Percentiles rank a stretch among this genome's conserved stretches.
These are phyloP conservation scores for Seladonia tumulorum DNA, from an alignment of 2,888 invertebrate species.

Conservation along the genomic window DNA sequence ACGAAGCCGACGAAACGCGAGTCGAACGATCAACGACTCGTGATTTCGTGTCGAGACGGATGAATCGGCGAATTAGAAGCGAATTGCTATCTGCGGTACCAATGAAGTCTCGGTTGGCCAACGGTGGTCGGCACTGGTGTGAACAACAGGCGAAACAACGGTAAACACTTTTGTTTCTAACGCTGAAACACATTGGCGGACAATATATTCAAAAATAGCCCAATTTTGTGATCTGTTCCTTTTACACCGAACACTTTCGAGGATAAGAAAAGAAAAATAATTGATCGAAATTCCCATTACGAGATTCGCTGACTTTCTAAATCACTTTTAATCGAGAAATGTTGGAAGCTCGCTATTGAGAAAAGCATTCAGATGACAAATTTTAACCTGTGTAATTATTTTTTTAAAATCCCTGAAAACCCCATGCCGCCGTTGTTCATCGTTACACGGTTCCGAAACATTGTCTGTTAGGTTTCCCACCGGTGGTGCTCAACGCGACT, in stretches of 20 bases:
- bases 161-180: not conserved
- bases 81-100: not conserved
- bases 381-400: not conserved
- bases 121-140: not conserved
- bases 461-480: slow-evolving; percentile 17
- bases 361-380: not conserved
- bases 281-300: not conserved
- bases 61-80: not conserved
- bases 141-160: not conserved
- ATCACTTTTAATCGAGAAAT: not conserved
- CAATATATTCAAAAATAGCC: not conserved
- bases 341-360: not conserved
- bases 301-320: not conserved
- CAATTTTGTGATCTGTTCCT: not conserved
- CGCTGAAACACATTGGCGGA: not conserved
- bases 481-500: not conserved
- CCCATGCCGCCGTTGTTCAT: too few species aligned
- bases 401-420: not conserved
- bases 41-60: not conserved
- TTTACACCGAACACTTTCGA: not conserved
- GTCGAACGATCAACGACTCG: not conserved
- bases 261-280: not conserved
- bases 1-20: not conserved
- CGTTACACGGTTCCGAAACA: not conserved
- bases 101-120: not conserved